Base-by-base conservation (phyloP, 2,888 invertebrate species). In the Sphaeridia pumilis region DNA sequence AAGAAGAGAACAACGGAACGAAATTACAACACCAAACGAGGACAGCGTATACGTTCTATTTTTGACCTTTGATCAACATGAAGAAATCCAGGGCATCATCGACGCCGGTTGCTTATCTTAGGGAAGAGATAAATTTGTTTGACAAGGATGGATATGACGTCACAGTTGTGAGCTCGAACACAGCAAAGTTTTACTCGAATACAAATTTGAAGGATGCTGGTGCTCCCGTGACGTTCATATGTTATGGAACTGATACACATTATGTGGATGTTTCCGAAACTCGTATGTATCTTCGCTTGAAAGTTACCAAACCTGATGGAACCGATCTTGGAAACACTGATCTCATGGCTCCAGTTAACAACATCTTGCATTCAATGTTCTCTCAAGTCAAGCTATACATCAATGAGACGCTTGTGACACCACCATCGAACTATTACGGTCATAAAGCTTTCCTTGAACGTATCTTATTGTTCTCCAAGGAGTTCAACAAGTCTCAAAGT, bases 121-220 rank as follows among this genome's bases (percentile, higher is more conserved):
- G 57, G 1, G 34, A 34, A 4, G 57, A 57, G 46, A 51, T 52
- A 1, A 48, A 54, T 25, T 10, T 57, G 4, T 57, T 57, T 34
- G 20, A 20, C 7, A 52, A 57, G 12, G 31, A 44, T 1, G 49
- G 46, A 1, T 54, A 49, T 26, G 57, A 57, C 17, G 36, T 57
- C 7, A 42, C 50, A 17, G 31, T 57, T 1, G 7, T 22, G 1
- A 42, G 46, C 7, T 35, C 38, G 1, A 3, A 1, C 2, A 26
- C 4, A 4, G 14, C 38, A 1, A 49, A 46, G 38, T 54, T 52
- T 35, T n/a, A 46, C 14, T 41, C 54, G 1, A 35, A 24, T 4
- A 25, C 41, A 1, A 10, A 46, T 2, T n/a, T 52, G 3, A 31
- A 22, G 4, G 26, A 38, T 2, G 28, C 44, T 14, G 2, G 4